Base-by-base conservation (phyloP, 2,113 vertebrate genomes). In the Falco punctatus region DNA sequence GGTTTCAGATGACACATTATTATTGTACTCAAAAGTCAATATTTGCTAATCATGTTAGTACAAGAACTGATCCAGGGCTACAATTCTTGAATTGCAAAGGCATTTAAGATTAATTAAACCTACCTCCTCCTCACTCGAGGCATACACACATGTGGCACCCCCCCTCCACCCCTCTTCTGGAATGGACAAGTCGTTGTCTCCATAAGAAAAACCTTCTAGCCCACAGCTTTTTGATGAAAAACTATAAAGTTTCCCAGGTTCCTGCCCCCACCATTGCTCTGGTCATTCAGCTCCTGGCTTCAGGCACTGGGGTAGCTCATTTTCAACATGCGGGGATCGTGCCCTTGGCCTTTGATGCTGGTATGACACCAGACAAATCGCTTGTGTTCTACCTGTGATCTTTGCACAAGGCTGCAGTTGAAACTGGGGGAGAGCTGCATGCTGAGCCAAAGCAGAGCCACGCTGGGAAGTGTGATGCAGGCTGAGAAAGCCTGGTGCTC, bases 21-120 rank as follows among this genome's bases (percentile, higher is more conserved):
- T 98, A 98, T 98, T 98, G 96, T 97, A 97, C 96, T 97, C 96
- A 97, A 97, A 98, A 98, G 98, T 98, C 98, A 98, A 98, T 98
- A 98, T 98, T 98, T 98, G 97, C 97, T 98, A 98, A 98, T 98
- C 97, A 97, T 97, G 97, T 98, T 98, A 98, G 97, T 97, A 97
- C 96, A 98, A 98, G 97, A 98, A 98, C 97, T 97, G 97, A 98
- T 98, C 97, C 97, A 98, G 96, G 96, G 85, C 92, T 97, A 96
- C 96, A 98, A 95, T 96, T 97, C 97, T 97, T 98, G 98, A 97
- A 97, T 97, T 97, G 98, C 94, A 97, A 95, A 98, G 95, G 95
- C 97, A 96, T 98, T 98, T 98, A 97, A 98, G 97, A 98, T 98
- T 98, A 98, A 98, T 98, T 98, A 98, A 98, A 97, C 94, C 96